These are phyloP conservation scores for Bombyx mori DNA, from an alignment of 1,140 invertebrate species.

Conservation along the genomic window DNA sequence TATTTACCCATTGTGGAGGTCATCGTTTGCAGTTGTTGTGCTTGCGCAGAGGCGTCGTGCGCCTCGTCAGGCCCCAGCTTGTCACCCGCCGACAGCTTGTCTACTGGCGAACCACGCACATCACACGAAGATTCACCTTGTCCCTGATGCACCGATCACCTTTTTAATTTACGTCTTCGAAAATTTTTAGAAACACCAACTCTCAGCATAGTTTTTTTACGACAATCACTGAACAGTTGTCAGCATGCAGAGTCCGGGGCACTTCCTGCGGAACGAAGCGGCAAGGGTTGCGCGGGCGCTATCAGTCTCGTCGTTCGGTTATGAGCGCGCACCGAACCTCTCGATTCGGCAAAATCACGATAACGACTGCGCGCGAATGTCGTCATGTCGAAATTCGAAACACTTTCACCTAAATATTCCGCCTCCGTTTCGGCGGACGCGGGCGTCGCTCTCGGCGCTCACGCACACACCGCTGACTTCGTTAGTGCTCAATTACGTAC, in stretches of 20 bases:
- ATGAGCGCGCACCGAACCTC: conserved; percentile 55
- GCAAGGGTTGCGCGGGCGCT: conserved; percentile 33
- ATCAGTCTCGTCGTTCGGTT: conserved; percentile 27
- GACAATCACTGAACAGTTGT: conserved; percentile 42
- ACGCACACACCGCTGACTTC: conserved; percentile 55
- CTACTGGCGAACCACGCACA: conserved; percentile 46
- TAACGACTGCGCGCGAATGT: conserved; percentile 70
- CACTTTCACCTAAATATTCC: conserved; percentile 71
- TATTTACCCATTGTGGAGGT: conserved; percentile 69
- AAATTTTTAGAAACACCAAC: conserved; percentile 57
- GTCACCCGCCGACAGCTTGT: conserved; percentile 60
- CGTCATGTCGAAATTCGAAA: conserved; percentile 71
- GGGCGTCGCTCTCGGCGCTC: conserved; percentile 67
- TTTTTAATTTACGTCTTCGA: conserved; percentile 63
- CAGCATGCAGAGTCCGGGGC: conserved; percentile 43
- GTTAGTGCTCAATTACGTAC: conserved; percentile 64
- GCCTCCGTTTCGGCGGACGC: conserved; percentile 66
- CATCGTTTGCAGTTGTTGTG: conserved; percentile 61
- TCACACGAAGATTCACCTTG: conserved; percentile 53
- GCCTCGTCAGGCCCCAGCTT: conserved; percentile 57
- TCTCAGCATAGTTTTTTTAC: conserved; percentile 57
- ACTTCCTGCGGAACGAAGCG: conserved; percentile 54
- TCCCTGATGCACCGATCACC: conserved; percentile 50
- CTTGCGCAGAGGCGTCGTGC: conserved; percentile 57
- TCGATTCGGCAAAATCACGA: conserved; percentile 69